Evolutionary conservation across 2,113 vertebrate species (phyloP), one percentile per base, ranked within the genome.

Genomic region (Manacus vitellinus): DNA sequence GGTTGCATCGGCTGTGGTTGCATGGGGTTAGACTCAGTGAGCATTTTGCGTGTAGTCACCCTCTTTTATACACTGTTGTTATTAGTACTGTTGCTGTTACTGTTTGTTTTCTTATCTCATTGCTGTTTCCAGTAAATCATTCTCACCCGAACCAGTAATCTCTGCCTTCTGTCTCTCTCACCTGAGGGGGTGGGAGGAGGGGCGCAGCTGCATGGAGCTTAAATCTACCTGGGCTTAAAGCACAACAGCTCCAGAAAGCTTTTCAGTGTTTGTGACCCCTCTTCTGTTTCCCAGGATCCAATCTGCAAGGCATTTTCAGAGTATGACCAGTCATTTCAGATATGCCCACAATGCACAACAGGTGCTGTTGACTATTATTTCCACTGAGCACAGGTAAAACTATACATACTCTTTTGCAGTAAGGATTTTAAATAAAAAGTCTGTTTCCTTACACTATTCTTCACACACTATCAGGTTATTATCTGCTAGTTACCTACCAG

Each of bases 201-300:
- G 27, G 37, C 13, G 12, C 27, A 63, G 8, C 37, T 30, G 27
- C 3, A 4, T 63, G 37, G 61, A 37, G 27, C 6, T 41, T 63
- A 41, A 63, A 17, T 41, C 27, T 37, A 30, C 25, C 27, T 41
- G 18, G 61, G 39, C 27, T 63, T 63, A 41, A 63, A 63, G 18
- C 8, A 21, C 7, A 2, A 41, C 61, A 75, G 8, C 3, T 4
- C 2, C 9, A 74, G 28, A 58, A 92, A 0, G 0, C 3, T 20
- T 41, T 92, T 49, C 28, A 44, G 37, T 25, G 10, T 35, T 62
- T 1, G 1, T 49, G 62, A n/a, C 7, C 7, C 5, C 27, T 73
- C 10, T 52, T 70, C 33, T 70, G 1, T 61, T 88, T 68, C 27
- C 72, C 1, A 1, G 58, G 19, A 6, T 76, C 58, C 62, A 65